Evolutionary conservation across 2,113 vertebrate species (phyloP), one percentile per base, ranked within the genome.

Genomic region (Aspiorhynchus laticeps): DNA sequence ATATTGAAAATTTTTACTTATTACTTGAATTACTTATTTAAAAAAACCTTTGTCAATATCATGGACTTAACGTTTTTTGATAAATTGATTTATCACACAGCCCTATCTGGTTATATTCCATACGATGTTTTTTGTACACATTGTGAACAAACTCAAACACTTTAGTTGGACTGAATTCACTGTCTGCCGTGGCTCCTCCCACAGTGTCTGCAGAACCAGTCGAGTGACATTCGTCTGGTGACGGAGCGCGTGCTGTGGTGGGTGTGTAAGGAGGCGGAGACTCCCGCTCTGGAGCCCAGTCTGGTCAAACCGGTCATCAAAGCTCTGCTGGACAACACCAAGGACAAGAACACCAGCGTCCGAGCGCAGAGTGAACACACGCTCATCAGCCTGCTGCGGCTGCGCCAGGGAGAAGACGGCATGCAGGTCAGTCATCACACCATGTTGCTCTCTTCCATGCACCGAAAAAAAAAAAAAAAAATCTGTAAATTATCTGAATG

Each of bases 341-440:
- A 99, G 93, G 98, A 99, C 91, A 99, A 99, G 92, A 99, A 99
- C 94, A 99, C 98, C 24, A 96, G 96, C 0, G 98, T 99, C 36
- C 94, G 98, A 85, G 97, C 97, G 74, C 97, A 98, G 93, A 99
- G 98, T 0, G 98, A 99, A 85, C 96, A 98, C 93, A 98, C 98
- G 8, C 97, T 99, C 0, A 95, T 98, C 90, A 99, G 96, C 88
- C 95, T 99, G 77, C 94, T 99, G 24, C 96, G 94, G 90, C 96
- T 99, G 92, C 94, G 98, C 87, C 95, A 94, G 51, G 96, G 96
- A 12, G 97, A 99, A 46, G 95, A 96, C 36, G 90, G 95, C 80
- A 95, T 98, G 92, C 97, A 99, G 98, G 98, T 99, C 91, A 26
- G 93, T 3, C 12, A 6, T 21, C 63, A 1, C 28, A 15, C 2